Percentiles rank a stretch among this genome's conserved stretches.
Conservation (phyloP, 2,888 invertebrate genomes). For the Cephus pulcher region DNA sequence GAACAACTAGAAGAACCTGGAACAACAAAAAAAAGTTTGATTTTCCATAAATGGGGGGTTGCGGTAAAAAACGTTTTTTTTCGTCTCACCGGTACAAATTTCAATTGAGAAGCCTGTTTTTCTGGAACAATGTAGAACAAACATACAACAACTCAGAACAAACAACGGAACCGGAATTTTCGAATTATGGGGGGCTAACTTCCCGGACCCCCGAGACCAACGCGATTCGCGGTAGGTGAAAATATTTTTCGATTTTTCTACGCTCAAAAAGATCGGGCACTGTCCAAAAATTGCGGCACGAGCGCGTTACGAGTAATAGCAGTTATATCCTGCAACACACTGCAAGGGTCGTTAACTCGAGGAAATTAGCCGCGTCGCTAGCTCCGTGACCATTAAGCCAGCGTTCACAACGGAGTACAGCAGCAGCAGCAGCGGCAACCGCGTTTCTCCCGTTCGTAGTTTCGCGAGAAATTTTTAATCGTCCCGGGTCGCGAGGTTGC, state of each 20-base stretch:
- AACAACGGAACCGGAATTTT: no score
- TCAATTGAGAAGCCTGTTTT: no score
- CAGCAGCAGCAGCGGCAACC: not conserved
- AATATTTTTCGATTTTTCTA: not conserved
- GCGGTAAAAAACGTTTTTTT: no score
- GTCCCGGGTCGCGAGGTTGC: not conserved
- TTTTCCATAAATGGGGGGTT: no score
- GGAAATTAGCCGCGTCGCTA: slow-evolving; percentile 45
- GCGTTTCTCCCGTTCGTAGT: not conserved
- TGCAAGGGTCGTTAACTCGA: slow-evolving; percentile 33
- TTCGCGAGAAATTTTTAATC: not conserved
- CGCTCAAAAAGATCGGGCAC: not conserved
- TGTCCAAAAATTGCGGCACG: not conserved
- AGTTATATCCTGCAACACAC: slow-evolving; percentile 17
- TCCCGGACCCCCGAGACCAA: not conserved
- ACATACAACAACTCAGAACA: no score
- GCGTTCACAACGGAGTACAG: not conserved
- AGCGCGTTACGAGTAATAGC: not conserved
- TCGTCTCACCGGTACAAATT: no score
- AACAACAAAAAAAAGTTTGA: no score
- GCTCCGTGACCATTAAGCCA: slow-evolving; percentile 42
- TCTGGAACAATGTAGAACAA: no score
- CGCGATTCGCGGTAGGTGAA: not conserved
- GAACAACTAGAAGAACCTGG: no score
- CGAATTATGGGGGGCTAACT: no score